Evolutionary conservation across 2,888 invertebrate genomes (phyloP), one percentile per base, ranked within the genome.

Genomic region (Catonia carolina): DNA sequence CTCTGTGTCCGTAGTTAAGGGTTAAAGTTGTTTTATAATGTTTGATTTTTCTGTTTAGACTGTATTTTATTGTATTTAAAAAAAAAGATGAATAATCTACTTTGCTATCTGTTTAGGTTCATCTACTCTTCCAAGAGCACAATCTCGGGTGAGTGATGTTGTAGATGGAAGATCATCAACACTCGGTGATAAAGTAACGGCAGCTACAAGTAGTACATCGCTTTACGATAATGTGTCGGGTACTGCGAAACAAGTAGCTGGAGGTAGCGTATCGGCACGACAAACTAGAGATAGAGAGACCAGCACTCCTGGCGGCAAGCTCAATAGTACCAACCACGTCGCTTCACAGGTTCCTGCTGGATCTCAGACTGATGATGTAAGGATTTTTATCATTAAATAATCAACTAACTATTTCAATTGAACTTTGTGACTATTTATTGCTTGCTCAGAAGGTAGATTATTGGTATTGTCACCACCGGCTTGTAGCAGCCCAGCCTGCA

Each of bases 131-230:
- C 91, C 91, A 55, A 82, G 91, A 67, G 83, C 86, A 15, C 81
- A 84, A 61, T 80, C 83, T 17, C 81, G 86, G 62, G 81, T 84
- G 27, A 81, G 82, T 41, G 86, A 85, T 59, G 61, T 59, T 8
- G 36, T 53, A 2, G 62, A 64, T 47, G 64, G 64, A 1, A 42
- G 64, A 42, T 58, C 58, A 33, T 62, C 63, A 6, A 61, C 62
- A 0, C 58, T 63, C 14, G 64, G 64, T 17, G 64, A 64, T 57
- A 64, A 64, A 56, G 87, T 89, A 58, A 84, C 87, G 49, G 84
- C 88, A 23, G 89, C 89, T 52, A 88, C 90, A n/a, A 90, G 89
- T 62, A 89, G 89, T 66, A 89, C 89, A 36, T 90, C 90, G 53
- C 81, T 93, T 48, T 90, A 91, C 70, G 91, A 91, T 74, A 90